These are phyloP conservation scores for Meteorus colon DNA, from an alignment of 2,888 invertebrate species.

Conservation along the genomic window DNA sequence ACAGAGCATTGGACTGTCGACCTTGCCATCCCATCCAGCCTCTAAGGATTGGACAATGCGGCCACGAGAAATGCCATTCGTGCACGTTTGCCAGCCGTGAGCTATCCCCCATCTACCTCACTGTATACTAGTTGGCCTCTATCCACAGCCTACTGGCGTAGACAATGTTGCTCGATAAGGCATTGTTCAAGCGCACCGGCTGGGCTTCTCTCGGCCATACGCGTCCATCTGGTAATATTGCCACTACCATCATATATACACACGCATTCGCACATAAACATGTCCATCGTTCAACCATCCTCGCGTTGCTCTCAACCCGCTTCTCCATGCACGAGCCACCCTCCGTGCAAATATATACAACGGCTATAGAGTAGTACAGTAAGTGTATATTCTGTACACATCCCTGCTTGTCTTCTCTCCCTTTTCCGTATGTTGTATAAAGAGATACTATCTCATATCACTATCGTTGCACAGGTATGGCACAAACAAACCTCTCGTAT, in stretches of 20 bases:
- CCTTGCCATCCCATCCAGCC: slow-evolving; percentile 21
- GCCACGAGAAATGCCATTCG: slow-evolving; percentile 21
- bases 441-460: slow-evolving; percentile 31
- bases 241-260: slow-evolving; percentile 33
- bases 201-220: slow-evolving; percentile 37
- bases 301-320: slow-evolving; percentile 32
- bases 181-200: slow-evolving; percentile 66
- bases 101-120: slow-evolving; percentile 25
- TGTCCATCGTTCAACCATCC: slow-evolving; percentile 33
- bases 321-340: slow-evolving; percentile 33
- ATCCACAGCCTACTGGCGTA: slow-evolving; percentile 46
- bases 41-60: slow-evolving; percentile 35
- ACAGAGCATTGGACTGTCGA: slow-evolving; percentile 50
- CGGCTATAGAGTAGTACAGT: slow-evolving; percentile 11
- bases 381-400: slow-evolving; percentile 6
- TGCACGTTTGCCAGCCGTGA: slow-evolving; percentile 32
- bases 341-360: slow-evolving; percentile 34
- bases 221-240: slow-evolving; percentile 38
- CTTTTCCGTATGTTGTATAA: slow-evolving; percentile 5
- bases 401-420: slow-evolving; percentile 8
- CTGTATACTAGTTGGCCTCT: slow-evolving; percentile 23
- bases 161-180: slow-evolving; percentile 71
- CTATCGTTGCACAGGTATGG: slow-evolving; percentile 32
- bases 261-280: slow-evolving; percentile 34
- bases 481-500: slow-evolving; percentile 37